Base-by-base conservation (phyloP, 2,113 vertebrate species). In the Pelecanoides urinatrix region DNA sequence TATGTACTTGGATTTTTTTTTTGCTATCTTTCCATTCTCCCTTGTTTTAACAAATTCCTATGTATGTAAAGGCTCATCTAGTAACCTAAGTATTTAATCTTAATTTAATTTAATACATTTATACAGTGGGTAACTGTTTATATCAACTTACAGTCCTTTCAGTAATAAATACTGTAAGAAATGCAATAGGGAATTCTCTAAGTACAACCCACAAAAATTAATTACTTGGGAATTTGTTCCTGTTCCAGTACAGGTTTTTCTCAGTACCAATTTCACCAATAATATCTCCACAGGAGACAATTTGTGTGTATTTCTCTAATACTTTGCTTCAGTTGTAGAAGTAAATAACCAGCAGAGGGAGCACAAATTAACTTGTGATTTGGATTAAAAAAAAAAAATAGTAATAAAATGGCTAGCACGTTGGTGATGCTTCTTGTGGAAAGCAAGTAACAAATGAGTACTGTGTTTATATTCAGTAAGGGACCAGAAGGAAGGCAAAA, bases 291-390 rank as follows among this genome's bases (percentile, higher is more conserved):
- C 10, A 70, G n/a, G 14, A 93, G 23, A 32, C n/a, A 88, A 36
- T 66, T 84, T 61, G 15, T 76, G 8, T 82, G 1, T 44, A 21
- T 56, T 84, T 72, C 22, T 89, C 9, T 59, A 70, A 17, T 22
- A 36, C 20, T 76, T 72, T 71, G 49, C 16, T 89, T 70, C 27
- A 22, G 36, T 81, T 93, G 58, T 67, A 86, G 72, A 85, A 94
- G 56, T 80, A 72, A 94, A 70, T 85, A 94, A 59, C 91, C 92
- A 97, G 86, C 84, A 94, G 94, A 93, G 96, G 96, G 93, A 94
- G 88, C 91, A 95, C 45, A 86, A 82, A 95, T 81, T 87, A 95
- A 67, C 76, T 93, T 85, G 42, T 86, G 21, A 40, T 55, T 88
- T 78, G 32, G 44, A 36, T 87, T 90, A 3, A 2, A 59, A 30